These are phyloP conservation scores for Tachystola acroxantha DNA, from an alignment of 2,888 invertebrate genomes.

Conservation along the genomic window DNA sequence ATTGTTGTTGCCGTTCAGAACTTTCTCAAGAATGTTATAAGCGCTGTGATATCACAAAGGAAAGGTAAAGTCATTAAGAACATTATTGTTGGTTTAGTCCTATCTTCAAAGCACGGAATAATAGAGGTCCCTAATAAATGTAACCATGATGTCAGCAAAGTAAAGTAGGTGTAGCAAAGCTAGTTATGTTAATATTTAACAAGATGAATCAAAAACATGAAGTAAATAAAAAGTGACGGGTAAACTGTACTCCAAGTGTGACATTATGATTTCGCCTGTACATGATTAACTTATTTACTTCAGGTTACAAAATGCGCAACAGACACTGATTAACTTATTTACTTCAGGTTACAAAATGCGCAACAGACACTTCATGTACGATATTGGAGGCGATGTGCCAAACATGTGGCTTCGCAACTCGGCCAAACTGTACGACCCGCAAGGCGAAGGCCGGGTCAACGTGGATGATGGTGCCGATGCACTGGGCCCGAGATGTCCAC, in stretches of 20 bases:
- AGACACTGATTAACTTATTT: constrained; percentile 34
- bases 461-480: constrained; percentile 80
- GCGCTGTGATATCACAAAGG: constrained; percentile 87
- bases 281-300: not conserved
- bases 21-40: constrained; percentile 89
- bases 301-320: constrained; percentile 84
- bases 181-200: too few relatives aligned
- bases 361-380: constrained; percentile 86
- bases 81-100: not conserved
- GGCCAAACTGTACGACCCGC: constrained; percentile 80
- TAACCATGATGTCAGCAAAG: too few relatives aligned
- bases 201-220: too few relatives aligned
- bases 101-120: not conserved
- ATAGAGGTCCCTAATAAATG: too few relatives aligned
- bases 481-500: constrained; percentile 82
- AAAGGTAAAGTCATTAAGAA: constrained; percentile 78
- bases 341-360: constrained; percentile 81
- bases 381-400: constrained; percentile 86
- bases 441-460: constrained; percentile 76
- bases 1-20: constrained; percentile 87
- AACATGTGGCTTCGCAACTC: constrained; percentile 90
- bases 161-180: too few relatives aligned
- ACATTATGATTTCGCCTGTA: too few relatives aligned
- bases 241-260: too few relatives aligned
- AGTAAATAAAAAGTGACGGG: too few relatives aligned